Percentiles rank a stretch among this genome's conserved stretches.
Evolutionary conservation across 2,113 vertebrate genomes (phyloP).

Genomic region (Paramormyrops kingsleyae): DNA sequence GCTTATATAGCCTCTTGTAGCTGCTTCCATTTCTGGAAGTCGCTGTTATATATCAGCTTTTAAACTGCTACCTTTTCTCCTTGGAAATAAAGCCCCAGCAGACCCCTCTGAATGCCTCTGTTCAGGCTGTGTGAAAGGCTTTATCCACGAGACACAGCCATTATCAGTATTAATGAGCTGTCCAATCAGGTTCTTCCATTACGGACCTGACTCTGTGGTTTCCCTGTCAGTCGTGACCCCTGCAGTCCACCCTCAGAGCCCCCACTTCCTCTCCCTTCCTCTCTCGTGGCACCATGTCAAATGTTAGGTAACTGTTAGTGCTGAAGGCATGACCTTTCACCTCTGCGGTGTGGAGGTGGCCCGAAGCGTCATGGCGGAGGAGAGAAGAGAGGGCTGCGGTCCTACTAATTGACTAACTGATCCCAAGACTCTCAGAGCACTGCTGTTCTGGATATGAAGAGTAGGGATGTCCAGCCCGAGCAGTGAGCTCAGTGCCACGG

Average conservation of each 20-base stretch:
- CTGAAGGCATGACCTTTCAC: constrained; percentile 49
- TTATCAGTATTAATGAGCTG: constrained; percentile 29
- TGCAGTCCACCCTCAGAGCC: constrained; percentile 32
- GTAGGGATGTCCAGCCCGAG: background rate
- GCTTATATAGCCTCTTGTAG: background rate
- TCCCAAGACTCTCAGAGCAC: background rate
- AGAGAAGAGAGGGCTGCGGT: background rate
- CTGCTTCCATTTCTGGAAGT: constrained; percentile 26
- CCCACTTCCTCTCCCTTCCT: background rate
- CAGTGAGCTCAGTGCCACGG: background rate
- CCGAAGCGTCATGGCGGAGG: constrained; percentile 29
- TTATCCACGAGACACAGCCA: constrained; percentile 23
- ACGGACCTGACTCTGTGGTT: constrained; percentile 35
- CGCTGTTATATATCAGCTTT: constrained; percentile 21
- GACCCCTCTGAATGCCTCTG: constrained; percentile 17
- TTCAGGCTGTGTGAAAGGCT: background rate
- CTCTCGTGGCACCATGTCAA: constrained; percentile 42
- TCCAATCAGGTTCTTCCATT: constrained; percentile 37
- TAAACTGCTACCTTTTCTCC: constrained; percentile 32
- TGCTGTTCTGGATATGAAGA: background rate
- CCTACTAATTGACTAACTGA: background rate
- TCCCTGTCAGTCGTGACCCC: constrained; percentile 44
- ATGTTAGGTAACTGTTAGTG: constrained; percentile 55
- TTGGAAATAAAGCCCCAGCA: constrained; percentile 18
- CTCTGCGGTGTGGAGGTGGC: constrained; percentile 31